Evolutionary conservation across 1,140 invertebrate species (phyloP), one percentile per base, ranked within the genome.

Genomic region (Pseudomyrmex dendroicus): DNA sequence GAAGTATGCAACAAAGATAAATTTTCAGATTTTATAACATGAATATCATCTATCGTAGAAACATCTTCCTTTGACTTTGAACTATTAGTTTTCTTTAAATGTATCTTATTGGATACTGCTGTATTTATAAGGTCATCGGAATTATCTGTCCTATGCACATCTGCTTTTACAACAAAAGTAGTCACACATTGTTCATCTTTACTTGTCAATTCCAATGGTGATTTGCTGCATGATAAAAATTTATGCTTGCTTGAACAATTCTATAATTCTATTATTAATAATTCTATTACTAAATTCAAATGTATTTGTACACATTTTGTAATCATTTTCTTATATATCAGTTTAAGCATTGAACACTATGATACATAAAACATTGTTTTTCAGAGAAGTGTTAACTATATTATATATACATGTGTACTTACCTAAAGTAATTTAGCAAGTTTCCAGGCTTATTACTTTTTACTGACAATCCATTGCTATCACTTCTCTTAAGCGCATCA

Each of bases 401-500:
- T 13, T 15, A 77, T 73, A 68, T 13, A 57, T 1, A 13, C 73
- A 73, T 22, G 15, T 15, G 2, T 25, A 15, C 2, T 86, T 91
- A 94, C 93, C 92, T 93, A 44, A 94, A 94, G 84, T 94, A 94
- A 90, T 93, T 89, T 15, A 94, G 82, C 68, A 94, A 91, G 63
- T 85, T 92, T 50, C 87, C 73, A 44, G 89, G 68, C 4, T 82
- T 91, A 67, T 89, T 87, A 76, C 35, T 89, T 56, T 84, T 82
- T 15, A 82, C 22, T 7, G 61, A 44, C 73, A 84, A 82, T 25
- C 50, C 73, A 73, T 52, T 50, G 5, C 84, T 57, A 52, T 84
- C 59, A 8, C 54, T 92, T 73, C 57, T 89, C 80, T 50, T 17
- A 12, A n/a, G 12, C 8, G 4, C 1, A 0, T 77, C 25, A 8